A percentile compares a stretch with the other conserved stretches of the same genome.
phyloP scores from a whole-genome alignment of 1,140 invertebrate species.

The Brachionus rotundiformis region DNA sequence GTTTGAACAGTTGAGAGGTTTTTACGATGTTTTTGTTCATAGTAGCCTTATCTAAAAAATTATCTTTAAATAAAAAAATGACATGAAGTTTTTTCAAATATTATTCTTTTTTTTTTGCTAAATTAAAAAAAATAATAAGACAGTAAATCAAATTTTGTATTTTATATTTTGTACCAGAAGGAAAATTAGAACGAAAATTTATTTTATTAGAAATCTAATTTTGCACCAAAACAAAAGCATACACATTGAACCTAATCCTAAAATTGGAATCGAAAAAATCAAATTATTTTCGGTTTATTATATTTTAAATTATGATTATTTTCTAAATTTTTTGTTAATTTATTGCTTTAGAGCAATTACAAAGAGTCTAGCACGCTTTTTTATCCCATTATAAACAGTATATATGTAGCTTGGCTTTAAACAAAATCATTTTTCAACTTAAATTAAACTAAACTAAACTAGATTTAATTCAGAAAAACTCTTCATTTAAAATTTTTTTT shows the following conservation, averaged over 20 bases:
- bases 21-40: constrained; percentile 31
- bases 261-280: background rate
- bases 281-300: background rate
- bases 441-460: constrained; percentile 21
- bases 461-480: background rate
- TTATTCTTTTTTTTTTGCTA: too few species aligned
- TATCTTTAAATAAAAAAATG: too few species aligned
- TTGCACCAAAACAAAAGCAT: too few species aligned
- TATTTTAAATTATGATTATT: background rate
- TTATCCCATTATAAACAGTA: background rate
- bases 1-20: constrained; percentile 4
- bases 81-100: too few species aligned
- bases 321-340: background rate
- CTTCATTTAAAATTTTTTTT: background rate
- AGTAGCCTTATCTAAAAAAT: background rate
- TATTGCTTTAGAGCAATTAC: background rate
- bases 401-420: too few species aligned
- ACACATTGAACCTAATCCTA: too few species aligned
- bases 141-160: too few species aligned
- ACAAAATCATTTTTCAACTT: too few species aligned
- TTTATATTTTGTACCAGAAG: too few species aligned
- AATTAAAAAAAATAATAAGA: too few species aligned
- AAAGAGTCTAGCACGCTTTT: background rate
- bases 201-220: too few species aligned
- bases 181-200: too few species aligned